phyloP scores from a whole-genome alignment of 2,797 vertebrate genomes.

The Catharus ustulatus region DNA sequence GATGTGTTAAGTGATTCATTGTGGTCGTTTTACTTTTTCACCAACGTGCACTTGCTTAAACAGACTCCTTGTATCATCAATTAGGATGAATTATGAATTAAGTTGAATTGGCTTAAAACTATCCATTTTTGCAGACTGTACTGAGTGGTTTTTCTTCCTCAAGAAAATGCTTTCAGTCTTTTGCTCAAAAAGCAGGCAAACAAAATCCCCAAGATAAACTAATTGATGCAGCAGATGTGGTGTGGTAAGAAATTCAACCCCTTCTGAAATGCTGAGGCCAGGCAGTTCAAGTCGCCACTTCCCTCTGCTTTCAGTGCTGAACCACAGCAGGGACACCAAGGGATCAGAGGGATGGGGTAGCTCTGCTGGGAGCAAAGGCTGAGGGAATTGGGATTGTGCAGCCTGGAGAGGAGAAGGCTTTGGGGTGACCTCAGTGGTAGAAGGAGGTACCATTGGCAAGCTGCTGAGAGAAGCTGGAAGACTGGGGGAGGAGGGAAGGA shows the following conservation, averaged over 20 bases:
- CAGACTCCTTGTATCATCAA: neutral
- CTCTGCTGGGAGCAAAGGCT: neutral
- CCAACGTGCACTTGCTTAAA: neutral
- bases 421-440: neutral
- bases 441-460: neutral
- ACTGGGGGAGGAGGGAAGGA: neutral
- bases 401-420: neutral
- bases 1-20: constrained; percentile 14
- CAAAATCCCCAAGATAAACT: neutral
- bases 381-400: neutral
- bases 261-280: neutral
- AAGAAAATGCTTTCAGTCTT: neutral
- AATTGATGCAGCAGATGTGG: neutral
- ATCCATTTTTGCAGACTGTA: neutral
- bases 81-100: constrained; percentile 37
- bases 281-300: neutral
- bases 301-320: neutral
- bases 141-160: neutral
- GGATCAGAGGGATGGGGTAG: neutral
- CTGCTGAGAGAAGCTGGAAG: neutral
- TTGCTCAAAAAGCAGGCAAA: neutral
- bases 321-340: neutral
- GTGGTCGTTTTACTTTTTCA: neutral
- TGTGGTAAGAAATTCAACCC: neutral
- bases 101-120: neutral